Conservation (phyloP, 2,888 invertebrate species). For the Leistus spinibarbis region DNA sequence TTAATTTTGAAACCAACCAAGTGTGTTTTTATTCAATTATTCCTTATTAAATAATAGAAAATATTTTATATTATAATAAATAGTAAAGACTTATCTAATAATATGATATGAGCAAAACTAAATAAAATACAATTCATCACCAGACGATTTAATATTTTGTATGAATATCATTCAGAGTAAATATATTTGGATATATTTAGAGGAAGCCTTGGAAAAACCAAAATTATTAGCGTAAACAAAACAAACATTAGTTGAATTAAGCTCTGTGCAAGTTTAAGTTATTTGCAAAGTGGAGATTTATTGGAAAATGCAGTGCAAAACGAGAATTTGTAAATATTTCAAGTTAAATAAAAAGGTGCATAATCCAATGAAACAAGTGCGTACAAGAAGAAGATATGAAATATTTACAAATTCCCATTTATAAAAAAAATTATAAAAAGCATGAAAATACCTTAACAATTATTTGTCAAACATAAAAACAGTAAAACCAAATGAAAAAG, state of each 20-base stretch:
- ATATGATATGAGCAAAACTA: no score
- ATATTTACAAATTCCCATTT: background rate
- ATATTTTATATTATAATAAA: no score
- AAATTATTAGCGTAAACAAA: constrained; percentile 1
- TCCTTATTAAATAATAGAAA: no score
- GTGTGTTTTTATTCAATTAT: no score
- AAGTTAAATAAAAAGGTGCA: constrained; percentile 8
- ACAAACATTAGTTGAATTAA: background rate
- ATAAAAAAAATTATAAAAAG: constrained; percentile 43
- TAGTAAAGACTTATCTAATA: no score
- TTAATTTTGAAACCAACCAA: no score
- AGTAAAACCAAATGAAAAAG: constrained; percentile 45
- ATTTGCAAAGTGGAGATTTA: background rate
- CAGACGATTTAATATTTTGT: no score
- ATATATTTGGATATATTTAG: background rate
- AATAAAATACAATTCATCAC: no score
- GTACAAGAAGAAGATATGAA: background rate
- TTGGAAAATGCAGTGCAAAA: constrained; percentile 3
- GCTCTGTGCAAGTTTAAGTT: background rate
- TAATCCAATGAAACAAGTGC: background rate
- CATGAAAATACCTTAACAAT: constrained; percentile 48
- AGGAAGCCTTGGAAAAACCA: background rate
- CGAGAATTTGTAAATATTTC: background rate
- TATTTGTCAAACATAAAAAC: background rate
- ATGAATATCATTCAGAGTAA: no score